phyloP scores from a whole-genome alignment of 2,113 vertebrate genomes.

The Eubucco bourcierii region DNA sequence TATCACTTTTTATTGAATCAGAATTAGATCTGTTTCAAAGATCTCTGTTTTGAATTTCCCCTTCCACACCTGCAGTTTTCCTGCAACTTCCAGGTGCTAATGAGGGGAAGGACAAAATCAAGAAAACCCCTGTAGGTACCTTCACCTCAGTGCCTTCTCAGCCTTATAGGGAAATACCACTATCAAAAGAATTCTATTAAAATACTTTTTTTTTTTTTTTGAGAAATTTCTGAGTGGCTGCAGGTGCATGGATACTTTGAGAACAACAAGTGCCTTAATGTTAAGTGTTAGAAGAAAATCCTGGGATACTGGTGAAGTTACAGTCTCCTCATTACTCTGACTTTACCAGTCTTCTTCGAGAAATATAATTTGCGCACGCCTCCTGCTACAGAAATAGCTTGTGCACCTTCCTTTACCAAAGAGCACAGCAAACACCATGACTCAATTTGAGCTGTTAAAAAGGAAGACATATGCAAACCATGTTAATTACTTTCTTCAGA shows the following conservation, averaged over 20 bases:
- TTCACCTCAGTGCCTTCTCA: neutral
- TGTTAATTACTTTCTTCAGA: neutral
- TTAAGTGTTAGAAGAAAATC: neutral
- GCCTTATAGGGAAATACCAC: neutral
- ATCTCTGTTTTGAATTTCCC: neutral
- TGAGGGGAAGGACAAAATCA: neutral
- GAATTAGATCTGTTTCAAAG: neutral
- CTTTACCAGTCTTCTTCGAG: neutral
- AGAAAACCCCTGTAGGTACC: neutral
- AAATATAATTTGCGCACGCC: neutral
- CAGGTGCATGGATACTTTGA: neutral
- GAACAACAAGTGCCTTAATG: neutral
- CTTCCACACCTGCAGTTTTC: neutral
- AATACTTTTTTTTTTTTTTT: neutral
- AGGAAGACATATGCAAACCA: neutral
- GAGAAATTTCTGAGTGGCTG: neutral
- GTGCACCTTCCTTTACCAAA: neutral
- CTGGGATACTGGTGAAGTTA: neutral
- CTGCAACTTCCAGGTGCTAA: neutral
- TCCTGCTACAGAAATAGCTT: neutral
- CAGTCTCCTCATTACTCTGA: neutral
- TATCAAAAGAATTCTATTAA: neutral
- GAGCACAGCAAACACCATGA: neutral
- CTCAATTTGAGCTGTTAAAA: neutral
- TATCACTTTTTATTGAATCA: neutral